A percentile compares a stretch with the other conserved stretches of the same genome.
phyloP scores from a whole-genome alignment of 2,797 vertebrate genomes.

The Spinus pinus region DNA sequence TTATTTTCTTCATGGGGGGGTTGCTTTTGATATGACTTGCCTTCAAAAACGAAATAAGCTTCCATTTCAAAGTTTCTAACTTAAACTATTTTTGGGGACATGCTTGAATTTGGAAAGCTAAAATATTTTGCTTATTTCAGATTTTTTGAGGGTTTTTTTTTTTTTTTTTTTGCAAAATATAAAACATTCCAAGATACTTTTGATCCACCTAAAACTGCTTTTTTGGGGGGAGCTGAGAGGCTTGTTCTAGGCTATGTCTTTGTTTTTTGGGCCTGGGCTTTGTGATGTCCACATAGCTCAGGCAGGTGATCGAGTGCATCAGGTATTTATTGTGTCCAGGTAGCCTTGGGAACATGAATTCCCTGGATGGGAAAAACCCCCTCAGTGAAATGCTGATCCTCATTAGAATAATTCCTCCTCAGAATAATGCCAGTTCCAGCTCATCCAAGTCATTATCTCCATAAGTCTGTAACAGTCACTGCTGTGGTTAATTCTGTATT shows the following conservation, averaged over 20 bases:
- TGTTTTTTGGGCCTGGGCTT: not conserved
- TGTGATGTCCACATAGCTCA: not conserved
- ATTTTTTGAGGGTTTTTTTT: not conserved
- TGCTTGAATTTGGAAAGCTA: not conserved
- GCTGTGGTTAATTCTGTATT: fast-evolving
- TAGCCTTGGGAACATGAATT: not conserved
- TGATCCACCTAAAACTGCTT: not conserved
- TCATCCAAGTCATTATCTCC: not conserved
- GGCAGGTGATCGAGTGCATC: not conserved
- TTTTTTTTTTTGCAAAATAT: too few species aligned
- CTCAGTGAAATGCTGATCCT: not conserved
- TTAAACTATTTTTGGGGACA: not conserved
- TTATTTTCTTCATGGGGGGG: not conserved
- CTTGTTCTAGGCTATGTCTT: not conserved
- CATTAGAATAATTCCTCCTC: not conserved
- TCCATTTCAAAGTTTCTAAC: not conserved
- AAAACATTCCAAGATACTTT: not conserved
- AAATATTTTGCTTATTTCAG: not conserved
- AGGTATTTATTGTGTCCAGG: not conserved
- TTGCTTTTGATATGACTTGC: not conserved
- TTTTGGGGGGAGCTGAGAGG: not conserved
- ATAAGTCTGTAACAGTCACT: not conserved
- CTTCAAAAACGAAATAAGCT: not conserved
- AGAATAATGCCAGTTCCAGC: not conserved
- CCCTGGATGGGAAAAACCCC: not conserved